Conservation (phyloP, 2,113 vertebrate genomes). For the mouse (Mus musculus) region DNA sequence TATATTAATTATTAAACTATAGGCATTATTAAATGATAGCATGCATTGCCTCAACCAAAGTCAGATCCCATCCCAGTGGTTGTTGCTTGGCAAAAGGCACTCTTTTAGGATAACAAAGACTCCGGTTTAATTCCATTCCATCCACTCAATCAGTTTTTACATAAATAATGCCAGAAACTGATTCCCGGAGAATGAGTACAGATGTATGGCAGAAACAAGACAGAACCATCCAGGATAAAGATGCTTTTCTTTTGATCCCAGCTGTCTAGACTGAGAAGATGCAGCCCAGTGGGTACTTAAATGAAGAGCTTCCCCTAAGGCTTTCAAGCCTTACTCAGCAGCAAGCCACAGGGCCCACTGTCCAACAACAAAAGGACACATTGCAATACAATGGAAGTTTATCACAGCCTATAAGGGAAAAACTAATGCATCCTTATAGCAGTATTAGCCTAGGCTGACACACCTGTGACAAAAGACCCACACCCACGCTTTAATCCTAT, state of each 20-base stretch:
- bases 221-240: slow-evolving; percentile 32
- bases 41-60: slow-evolving; percentile 9
- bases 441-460: not conserved
- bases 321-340: slow-evolving; percentile 49
- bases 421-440: not conserved
- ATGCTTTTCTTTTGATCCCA: slow-evolving; percentile 27
- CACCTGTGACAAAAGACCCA: not conserved
- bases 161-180: slow-evolving; percentile 41
- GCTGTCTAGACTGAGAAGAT: slow-evolving; percentile 45
- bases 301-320: slow-evolving; percentile 16
- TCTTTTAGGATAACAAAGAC: slow-evolving; percentile 28
- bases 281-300: slow-evolving; percentile 48
- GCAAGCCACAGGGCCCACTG: slow-evolving; percentile 16
- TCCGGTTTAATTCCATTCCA: slow-evolving; percentile 45
- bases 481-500: not conserved
- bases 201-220: not conserved
- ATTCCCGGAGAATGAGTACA: not conserved
- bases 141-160: slow-evolving; percentile 61
- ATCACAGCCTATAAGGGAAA: slow-evolving; percentile 35
- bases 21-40: not conserved
- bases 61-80: not conserved
- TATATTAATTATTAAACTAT: no score
- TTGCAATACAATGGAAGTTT: slow-evolving; percentile 50
- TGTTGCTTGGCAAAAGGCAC: not conserved
- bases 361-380: slow-evolving; percentile 25